A percentile compares a stretch with the other conserved stretches of the same genome.
These are phyloP conservation scores for Heterotis niloticus DNA, from an alignment of 2,113 vertebrate species.

Conservation along the genomic window DNA sequence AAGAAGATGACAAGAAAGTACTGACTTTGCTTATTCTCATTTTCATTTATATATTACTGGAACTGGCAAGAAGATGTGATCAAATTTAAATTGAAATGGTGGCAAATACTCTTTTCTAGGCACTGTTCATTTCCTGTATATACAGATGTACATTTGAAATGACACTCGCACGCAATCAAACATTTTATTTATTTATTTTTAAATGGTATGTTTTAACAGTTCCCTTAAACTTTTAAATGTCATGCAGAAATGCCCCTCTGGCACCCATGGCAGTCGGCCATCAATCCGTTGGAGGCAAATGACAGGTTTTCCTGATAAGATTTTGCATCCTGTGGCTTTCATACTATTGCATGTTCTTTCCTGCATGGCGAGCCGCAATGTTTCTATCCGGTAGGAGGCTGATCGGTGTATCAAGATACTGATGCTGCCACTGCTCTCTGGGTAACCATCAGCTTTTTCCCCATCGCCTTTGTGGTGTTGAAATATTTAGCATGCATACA, in stretches of 20 bases:
- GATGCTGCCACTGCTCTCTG: no score
- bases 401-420: neutral
- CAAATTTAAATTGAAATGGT: no score
- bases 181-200: no score
- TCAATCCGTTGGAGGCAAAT: neutral
- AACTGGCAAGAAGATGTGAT: no score
- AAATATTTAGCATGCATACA: slow-evolving; percentile 35
- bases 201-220: no score
- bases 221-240: neutral
- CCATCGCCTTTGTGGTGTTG: slow-evolving; percentile 31
- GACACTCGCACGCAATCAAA: neutral
- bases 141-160: neutral
- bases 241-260: neutral
- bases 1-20: no score
- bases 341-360: neutral
- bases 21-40: no score
- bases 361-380: neutral
- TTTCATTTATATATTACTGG: no score
- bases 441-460: neutral
- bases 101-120: neutral
- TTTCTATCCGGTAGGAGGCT: neutral
- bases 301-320: neutral
- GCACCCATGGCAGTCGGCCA: neutral
- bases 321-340: slow-evolving; percentile 3
- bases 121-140: neutral